Percentiles rank a stretch among this genome's conserved stretches.
These are phyloP conservation scores for Paracanthobrama guichenoti DNA, from an alignment of 2,113 vertebrate genomes.

Conservation along the genomic window DNA sequence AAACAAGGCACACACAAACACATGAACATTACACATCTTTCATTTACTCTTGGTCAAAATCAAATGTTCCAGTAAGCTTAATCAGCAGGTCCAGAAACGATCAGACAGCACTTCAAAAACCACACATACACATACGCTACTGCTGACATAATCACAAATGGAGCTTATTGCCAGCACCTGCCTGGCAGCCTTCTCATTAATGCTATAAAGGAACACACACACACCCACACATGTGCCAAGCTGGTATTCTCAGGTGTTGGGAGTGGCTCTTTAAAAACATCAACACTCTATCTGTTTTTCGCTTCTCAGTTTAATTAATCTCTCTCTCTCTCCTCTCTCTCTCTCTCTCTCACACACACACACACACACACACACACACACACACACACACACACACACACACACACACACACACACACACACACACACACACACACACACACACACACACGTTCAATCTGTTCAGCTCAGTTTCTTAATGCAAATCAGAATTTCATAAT, in stretches of 20 bases:
- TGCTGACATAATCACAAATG: neutral
- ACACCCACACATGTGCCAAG: neutral
- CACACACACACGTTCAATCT: neutral
- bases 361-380: neutral
- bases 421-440: neutral
- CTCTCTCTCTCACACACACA: neutral
- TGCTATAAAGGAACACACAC: neutral
- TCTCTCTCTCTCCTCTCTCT: neutral
- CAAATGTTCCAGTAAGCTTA: constrained; percentile 14
- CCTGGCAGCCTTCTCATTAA: constrained; percentile 2
- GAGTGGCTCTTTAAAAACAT: constrained; percentile 23
- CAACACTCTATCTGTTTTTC: neutral
- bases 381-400: neutral
- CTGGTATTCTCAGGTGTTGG: neutral
- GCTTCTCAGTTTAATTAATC: neutral
- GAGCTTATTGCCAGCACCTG: neutral
- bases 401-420: neutral
- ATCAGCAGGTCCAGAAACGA: neutral
- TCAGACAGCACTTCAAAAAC: constrained; percentile 13
- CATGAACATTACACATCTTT: constrained; percentile 9
- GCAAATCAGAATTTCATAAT: neutral
- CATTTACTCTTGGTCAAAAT: constrained; percentile 9
- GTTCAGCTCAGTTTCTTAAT: neutral
- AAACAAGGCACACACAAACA: neutral
- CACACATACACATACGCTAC: neutral